These are phyloP conservation scores for Trachops cirrhosus DNA, from an alignment of 2,797 vertebrate species.

Conservation along the genomic window DNA sequence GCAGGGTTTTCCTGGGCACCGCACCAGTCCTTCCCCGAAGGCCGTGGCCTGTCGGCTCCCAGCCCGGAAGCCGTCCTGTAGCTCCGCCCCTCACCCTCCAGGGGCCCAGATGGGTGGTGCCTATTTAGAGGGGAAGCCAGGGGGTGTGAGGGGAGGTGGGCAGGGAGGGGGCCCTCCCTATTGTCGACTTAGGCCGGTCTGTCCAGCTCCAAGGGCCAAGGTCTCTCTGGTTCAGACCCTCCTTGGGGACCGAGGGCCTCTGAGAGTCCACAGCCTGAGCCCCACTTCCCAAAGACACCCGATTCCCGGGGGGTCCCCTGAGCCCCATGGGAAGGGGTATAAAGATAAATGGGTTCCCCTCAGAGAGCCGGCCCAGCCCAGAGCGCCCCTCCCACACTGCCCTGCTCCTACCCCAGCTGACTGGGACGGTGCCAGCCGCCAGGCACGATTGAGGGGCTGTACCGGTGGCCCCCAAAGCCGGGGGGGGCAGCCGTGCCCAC, in stretches of 20 bases:
- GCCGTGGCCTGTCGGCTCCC: rapidly evolving
- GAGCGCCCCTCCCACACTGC: no score
- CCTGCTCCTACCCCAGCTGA: neutral
- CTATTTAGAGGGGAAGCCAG: neutral
- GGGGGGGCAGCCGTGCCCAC: neutral
- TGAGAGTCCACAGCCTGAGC: neutral
- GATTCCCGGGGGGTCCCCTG: neutral
- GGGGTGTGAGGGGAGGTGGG: neutral
- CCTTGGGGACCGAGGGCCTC: neutral
- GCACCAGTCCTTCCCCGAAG: neutral
- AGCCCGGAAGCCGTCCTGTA: neutral
- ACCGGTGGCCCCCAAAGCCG: neutral
- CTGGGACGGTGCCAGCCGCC: neutral
- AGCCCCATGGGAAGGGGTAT: neutral
- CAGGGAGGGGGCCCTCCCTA: neutral
- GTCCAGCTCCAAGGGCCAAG: neutral
- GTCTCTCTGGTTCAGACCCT: neutral
- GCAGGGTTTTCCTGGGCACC: neutral
- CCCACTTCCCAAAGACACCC: neutral
- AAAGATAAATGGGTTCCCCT: neutral
- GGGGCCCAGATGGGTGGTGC: neutral
- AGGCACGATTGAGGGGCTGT: neutral
- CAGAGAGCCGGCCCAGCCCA: neutral
- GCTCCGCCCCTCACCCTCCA: neutral
- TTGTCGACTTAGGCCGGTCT: neutral